Conservation (phyloP, 2,113 vertebrate genomes). For the Neomonachus schauinslandi region DNA sequence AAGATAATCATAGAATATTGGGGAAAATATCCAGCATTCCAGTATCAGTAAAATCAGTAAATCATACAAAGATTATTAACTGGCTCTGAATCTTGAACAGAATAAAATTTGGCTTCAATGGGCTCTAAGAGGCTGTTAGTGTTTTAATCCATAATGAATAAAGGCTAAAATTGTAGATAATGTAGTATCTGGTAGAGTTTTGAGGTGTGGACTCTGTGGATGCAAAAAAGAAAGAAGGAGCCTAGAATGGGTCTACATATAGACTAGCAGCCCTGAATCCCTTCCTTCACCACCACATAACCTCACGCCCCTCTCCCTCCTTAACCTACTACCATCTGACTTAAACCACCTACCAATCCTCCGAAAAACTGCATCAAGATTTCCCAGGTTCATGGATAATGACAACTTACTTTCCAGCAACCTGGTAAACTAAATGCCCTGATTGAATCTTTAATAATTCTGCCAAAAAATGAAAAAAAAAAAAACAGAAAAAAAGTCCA, state of each 20-base stretch:
- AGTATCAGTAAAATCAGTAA: conserved; percentile 15
- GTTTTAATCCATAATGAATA: not conserved
- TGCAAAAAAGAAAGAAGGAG: not conserved
- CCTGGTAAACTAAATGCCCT: not conserved
- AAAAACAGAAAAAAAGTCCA: not conserved
- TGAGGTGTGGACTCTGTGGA: not conserved
- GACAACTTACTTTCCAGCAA: not conserved
- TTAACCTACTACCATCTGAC: not conserved
- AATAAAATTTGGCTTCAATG: not conserved
- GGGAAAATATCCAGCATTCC: not conserved
- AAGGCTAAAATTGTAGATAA: not conserved
- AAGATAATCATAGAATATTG: not conserved
- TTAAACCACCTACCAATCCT: not conserved
- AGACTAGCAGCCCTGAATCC: not conserved
- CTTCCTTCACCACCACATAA: not conserved
- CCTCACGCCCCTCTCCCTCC: not conserved
- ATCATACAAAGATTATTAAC: not conserved
- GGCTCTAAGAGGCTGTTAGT: not conserved
- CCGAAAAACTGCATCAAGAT: not conserved
- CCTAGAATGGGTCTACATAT: not conserved
- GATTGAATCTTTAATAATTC: not conserved
- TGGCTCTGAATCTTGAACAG: not conserved
- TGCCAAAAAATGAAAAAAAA: not conserved
- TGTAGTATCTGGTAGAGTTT: not conserved
- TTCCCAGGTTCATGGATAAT: not conserved